Base-by-base conservation (phyloP, 37 sponge, comb jelly and placozoan genomes). In the Axinella damicornis region DNA sequence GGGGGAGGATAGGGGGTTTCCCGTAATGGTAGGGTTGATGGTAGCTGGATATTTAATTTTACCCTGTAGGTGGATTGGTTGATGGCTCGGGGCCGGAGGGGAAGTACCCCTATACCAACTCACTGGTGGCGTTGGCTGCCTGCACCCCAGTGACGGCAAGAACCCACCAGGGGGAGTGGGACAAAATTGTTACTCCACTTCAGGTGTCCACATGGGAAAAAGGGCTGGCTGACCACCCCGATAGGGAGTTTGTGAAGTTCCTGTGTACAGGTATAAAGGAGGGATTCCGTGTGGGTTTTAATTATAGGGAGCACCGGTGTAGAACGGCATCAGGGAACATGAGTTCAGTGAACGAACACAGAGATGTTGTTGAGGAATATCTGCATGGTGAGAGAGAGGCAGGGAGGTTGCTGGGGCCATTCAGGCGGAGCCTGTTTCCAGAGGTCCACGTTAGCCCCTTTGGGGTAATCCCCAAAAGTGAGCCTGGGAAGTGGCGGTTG, bases 271-370 rank as follows among this genome's bases (percentile, higher is more conserved):
- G 78, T 22, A 60, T 77, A 14, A 36, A 11, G 13, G 25, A 77
- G 39, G 65, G 65, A 5, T 63, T 58, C 78, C 61, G 34, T 20
- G 27, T 77, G 28, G 78, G 78, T 53, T 72, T 72, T 39, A 22
- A 40, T 25, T 6, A 72, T 34, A 30, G 32, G 9, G 14, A 5
- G 33, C 34, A 14, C 12, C 5, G 33, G 32, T 67, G 68, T 9
- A 67, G 33, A 30, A 2, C 33, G 68, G 68, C 68, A 39, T 2
- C 31, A 24, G 72, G 72, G 25, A 71, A 71, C 24, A 71, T 71
- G 72, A 71, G 40, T 5, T 67, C 68, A 67, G 33, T 67, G 2
- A 5, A 5, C 24, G 72, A 13, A 12, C 72, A 46, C n/a, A 71
- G 36, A 53, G 72, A 71, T 5, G 72, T 71, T 5, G 72, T 71